These are phyloP conservation scores for Eilema caniola DNA, from an alignment of 2,888 invertebrate species.

Conservation along the genomic window DNA sequence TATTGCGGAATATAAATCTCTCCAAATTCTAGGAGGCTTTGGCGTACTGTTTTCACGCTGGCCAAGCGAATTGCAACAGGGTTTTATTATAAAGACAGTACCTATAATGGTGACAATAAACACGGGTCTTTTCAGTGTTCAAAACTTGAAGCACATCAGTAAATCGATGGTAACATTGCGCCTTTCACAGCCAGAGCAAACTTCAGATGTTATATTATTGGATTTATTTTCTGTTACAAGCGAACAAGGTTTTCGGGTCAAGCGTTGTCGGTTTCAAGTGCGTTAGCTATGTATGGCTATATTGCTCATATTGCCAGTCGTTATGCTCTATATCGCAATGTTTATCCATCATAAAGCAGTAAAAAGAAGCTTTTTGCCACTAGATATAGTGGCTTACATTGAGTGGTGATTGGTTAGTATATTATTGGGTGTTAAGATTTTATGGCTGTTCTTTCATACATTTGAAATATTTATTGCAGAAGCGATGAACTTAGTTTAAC, in stretches of 20 bases:
- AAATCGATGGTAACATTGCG: slow-evolving; percentile 49
- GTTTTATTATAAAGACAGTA: no score
- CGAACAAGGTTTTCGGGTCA: slow-evolving; percentile 71
- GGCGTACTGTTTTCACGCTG: no score
- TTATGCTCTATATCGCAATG: slow-evolving; percentile 33
- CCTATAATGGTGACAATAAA: background rate
- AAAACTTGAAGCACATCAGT: slow-evolving; percentile 34
- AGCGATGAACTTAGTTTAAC: background rate
- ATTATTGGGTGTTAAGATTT: slow-evolving; percentile 1
- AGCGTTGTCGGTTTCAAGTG: slow-evolving; percentile 59
- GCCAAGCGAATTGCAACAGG: no score
- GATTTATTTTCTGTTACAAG: slow-evolving; percentile 62
- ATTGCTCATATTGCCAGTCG: slow-evolving; percentile 22
- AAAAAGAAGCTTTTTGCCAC: slow-evolving; percentile 29
- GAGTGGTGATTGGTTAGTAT: slow-evolving; percentile 32
- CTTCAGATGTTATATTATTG: slow-evolving; percentile 61
- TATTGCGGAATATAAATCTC: no score
- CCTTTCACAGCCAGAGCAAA: slow-evolving; percentile 51
- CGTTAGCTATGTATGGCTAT: slow-evolving; percentile 39
- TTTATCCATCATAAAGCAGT: slow-evolving; percentile 53
- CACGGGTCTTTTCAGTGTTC: slow-evolving; percentile 25
- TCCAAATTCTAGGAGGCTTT: no score
- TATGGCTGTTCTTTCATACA: background rate
- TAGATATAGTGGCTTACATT: slow-evolving; percentile 34
- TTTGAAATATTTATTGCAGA: background rate